Base-by-base conservation (phyloP, 2,113 vertebrate genomes). In the Lanius collurio region DNA sequence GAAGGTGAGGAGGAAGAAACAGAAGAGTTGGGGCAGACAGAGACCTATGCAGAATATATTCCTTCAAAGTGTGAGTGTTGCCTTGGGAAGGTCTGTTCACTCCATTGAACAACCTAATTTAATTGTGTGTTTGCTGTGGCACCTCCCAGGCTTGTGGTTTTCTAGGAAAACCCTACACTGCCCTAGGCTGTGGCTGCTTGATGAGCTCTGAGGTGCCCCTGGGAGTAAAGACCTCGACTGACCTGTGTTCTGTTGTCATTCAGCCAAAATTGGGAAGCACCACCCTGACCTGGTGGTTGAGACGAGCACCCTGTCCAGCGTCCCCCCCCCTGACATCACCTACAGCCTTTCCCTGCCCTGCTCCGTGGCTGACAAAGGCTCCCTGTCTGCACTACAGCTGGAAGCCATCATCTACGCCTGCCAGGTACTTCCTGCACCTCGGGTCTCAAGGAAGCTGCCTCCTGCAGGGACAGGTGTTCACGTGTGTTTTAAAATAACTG, bases 241-340 rank as follows among this genome's bases (percentile, higher is more conserved):
- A 7, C 50, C 70, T 30, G 10, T 47, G 69, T 52, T 56, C 47
- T 91, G 3, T 81, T 60, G 83, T 62, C 49, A 1, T 93, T 64
- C 96, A 99, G 99, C 99, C 91, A 99, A 98, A 91, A 98, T 99
- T 42, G 99, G 99, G 93, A 99, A 98, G 94, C 99, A 99, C 80
- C 99, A 99, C 94, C 99, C 99, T 2, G 99, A 99, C 97, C 98
- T 98, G 1, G 99, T 99, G 82, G 99, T 99, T 68, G 99, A 99
- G 96, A 99, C 99, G 1, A 99, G 99, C 98, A 99, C 99, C 1
- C 97, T 99, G 12, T 99, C 99, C 93, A 99, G 99, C 1, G 99
- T 99, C 21, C 99, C 99, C 14, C 99, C 99, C 2, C 99, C 99
- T 2, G 99, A 99, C 96, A 98, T 99, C 97, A 99, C 98, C 80